Percentiles rank a stretch among this genome's conserved stretches.
Conservation (phyloP, 2,113 vertebrate genomes). For the Passer domesticus region DNA sequence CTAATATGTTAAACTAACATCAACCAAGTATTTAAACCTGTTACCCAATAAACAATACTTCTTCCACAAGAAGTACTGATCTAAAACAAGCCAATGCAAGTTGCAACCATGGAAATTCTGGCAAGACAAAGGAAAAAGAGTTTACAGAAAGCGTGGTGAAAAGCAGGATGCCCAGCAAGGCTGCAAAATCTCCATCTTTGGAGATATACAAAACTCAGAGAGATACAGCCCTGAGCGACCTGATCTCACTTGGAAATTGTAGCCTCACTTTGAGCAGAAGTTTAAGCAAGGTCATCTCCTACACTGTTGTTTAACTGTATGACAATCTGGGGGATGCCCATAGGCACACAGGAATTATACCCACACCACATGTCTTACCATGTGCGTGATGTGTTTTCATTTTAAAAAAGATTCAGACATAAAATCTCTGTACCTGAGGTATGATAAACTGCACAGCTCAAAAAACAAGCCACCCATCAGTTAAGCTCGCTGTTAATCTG, state of each 20-base stretch:
- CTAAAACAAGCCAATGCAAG: neutral
- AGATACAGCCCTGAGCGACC: rapidly evolving
- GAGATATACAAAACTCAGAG: neutral
- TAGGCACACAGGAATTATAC: neutral
- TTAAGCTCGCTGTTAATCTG: neutral
- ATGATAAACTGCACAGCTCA: neutral
- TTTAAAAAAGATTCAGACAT: neutral
- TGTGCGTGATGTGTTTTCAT: neutral
- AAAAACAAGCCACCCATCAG: neutral
- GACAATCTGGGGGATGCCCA: neutral
- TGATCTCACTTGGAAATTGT: neutral
- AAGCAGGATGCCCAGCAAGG: neutral
- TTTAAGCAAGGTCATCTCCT: neutral
- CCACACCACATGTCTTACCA: neutral
- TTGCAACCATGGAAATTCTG: neutral
- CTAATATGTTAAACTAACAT: neutral
- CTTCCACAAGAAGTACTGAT: neutral
- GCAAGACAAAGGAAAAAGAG: neutral
- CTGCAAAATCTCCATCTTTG: neutral
- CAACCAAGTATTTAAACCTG: neutral
- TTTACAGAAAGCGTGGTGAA: neutral
- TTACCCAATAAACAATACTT: neutral
- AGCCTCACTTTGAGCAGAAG: neutral
- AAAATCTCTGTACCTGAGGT: neutral
- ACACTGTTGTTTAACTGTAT: neutral